Evolutionary conservation across 2,113 vertebrate genomes (phyloP).

Genomic region (Turdus rufiventris): DNA sequence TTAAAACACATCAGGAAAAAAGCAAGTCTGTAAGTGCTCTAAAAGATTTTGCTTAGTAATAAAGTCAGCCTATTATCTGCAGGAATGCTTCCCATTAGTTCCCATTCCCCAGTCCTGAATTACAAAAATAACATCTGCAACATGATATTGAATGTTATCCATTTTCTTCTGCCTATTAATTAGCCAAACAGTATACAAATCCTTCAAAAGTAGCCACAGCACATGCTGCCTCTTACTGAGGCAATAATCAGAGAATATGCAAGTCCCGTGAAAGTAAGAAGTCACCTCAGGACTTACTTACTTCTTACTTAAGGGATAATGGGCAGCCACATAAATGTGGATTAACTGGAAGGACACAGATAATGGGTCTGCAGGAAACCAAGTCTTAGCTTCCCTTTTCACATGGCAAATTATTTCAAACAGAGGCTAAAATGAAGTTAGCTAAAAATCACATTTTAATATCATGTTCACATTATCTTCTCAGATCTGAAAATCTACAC

Average conservation of each 20-base stretch:
- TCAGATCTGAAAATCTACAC: neutral
- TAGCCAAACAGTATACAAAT: neutral
- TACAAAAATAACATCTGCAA: neutral
- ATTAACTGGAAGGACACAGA: neutral
- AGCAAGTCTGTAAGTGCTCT: neutral
- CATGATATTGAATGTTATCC: neutral
- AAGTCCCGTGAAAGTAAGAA: neutral
- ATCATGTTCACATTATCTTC: neutral
- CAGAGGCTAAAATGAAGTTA: neutral
- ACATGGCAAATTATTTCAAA: neutral
- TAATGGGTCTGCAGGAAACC: neutral
- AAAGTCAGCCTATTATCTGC: neutral
- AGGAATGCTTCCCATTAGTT: neutral
- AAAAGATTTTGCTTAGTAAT: neutral
- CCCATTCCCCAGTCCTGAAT: neutral
- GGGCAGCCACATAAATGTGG: fast-evolving
- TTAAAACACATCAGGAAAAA: slow-evolving; percentile 47
- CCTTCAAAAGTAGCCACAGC: neutral
- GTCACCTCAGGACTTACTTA: neutral
- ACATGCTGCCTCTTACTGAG: neutral
- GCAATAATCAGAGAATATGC: neutral
- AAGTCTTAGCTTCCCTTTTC: neutral
- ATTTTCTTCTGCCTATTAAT: neutral
- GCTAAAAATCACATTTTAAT: neutral
- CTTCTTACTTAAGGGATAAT: neutral